A percentile compares a stretch with the other conserved stretches of the same genome.
These are phyloP conservation scores for Osmerus eperlanus DNA, from an alignment of 2,113 vertebrate species.

Conservation along the genomic window DNA sequence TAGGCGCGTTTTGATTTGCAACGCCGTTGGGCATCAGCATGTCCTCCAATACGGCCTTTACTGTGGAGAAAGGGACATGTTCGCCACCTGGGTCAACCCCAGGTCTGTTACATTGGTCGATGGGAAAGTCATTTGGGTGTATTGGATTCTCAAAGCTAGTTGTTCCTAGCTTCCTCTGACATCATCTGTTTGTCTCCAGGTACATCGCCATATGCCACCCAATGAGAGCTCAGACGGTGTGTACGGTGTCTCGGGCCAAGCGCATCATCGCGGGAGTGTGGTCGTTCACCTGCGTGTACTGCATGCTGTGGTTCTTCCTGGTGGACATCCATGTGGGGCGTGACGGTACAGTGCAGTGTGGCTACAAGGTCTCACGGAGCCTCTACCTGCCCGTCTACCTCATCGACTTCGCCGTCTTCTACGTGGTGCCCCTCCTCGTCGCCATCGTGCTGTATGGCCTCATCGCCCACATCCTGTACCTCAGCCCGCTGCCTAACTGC, in stretches of 20 bases:
- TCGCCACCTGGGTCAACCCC: no score
- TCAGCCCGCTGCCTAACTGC: conserved; percentile 64
- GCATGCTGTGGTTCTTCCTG: conserved; percentile 81
- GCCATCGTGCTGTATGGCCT: conserved; percentile 74
- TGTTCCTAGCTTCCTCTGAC: no score
- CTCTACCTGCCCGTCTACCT: conserved; percentile 83
- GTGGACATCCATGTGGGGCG: conserved; percentile 72
- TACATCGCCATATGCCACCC: conserved; percentile 80
- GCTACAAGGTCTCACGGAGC: conserved; percentile 77
- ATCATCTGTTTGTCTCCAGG: conserved; percentile 45
- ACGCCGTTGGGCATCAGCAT: no score
- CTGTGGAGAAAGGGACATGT: no score
- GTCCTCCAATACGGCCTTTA: no score
- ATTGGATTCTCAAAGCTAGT: no score
- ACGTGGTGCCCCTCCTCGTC: conserved; percentile 72
- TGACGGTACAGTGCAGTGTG: conserved; percentile 68
- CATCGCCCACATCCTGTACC: conserved; percentile 74
- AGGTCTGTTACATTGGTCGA: no score
- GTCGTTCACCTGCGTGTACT: conserved; percentile 75
- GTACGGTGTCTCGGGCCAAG: conserved; percentile 76
- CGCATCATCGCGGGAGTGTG: conserved; percentile 71
- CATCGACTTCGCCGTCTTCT: conserved; percentile 80
- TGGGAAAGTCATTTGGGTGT: no score
- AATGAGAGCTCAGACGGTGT: conserved; percentile 73
- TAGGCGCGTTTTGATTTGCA: no score